Conservation (phyloP, 1,140 invertebrate genomes). For the Macrosteles quadrilineatus region DNA sequence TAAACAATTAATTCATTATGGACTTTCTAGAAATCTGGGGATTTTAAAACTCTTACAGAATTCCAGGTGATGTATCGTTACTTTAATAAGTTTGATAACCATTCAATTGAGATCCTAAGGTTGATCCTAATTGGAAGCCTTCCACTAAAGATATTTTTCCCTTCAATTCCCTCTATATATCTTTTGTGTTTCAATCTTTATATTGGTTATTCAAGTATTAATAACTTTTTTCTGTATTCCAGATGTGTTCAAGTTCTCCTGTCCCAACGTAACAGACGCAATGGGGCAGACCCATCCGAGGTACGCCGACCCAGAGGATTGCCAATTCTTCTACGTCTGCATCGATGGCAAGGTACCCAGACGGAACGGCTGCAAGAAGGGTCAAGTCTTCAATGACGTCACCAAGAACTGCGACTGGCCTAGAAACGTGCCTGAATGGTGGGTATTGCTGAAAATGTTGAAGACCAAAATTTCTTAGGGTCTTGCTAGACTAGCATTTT, state of each 20-base stretch:
- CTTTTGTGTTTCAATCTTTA: too few relatives aligned
- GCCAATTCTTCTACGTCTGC: constrained; percentile 90
- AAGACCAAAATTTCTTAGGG: background rate
- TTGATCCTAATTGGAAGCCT: too few relatives aligned
- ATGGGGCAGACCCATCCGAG: constrained; percentile 77
- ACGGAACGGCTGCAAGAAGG: constrained; percentile 81
- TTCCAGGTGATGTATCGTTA: too few relatives aligned
- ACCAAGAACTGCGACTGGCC: constrained; percentile 84
- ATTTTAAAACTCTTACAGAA: too few relatives aligned
- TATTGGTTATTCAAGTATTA: too few relatives aligned
- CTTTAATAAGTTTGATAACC: too few relatives aligned
- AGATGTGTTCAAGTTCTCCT: constrained; percentile 84
- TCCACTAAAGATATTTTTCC: too few relatives aligned
- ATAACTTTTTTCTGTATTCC: constrained; percentile 43
- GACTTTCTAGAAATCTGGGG: too few relatives aligned
- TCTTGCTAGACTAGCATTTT: background rate
- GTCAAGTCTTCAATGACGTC: constrained; percentile 88
- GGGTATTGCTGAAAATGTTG: constrained; percentile 42
- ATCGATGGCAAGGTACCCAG: constrained; percentile 82
- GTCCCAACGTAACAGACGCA: constrained; percentile 73
- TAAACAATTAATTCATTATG: too few relatives aligned
- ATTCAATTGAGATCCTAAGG: too few relatives aligned
- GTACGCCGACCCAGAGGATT: constrained; percentile 86
- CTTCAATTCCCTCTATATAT: too few relatives aligned
- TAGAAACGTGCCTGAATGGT: constrained; percentile 90